Evolutionary conservation across 2,797 vertebrate genomes (phyloP), one percentile per base, ranked within the genome.

Genomic region (Pagetopsis macropterus): DNA sequence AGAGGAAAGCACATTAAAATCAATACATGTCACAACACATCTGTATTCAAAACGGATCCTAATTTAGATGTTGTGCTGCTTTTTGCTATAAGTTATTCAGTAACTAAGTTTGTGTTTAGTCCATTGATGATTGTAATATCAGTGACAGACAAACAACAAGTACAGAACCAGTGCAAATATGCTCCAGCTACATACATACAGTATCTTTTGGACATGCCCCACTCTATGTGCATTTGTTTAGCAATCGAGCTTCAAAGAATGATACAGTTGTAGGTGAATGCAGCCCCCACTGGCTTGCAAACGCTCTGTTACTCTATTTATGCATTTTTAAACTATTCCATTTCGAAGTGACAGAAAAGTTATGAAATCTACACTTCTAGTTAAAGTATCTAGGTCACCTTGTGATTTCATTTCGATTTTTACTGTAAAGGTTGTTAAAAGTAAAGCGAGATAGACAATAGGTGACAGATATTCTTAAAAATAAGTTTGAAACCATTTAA

Each of bases 361-460:
- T 65, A 67, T 23, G 64, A 83, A 66, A 72, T 40, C 21, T 16
- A 63, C 45, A 21, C 52, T 17, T 1, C 0, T n/a, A 15, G 1
- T 1, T 31, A 21, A 41, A 65, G 37, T 78, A 74, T 84, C 65
- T 75, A 61, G 74, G 76, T 81, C 83, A 80, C 80, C 70, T 84
- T 83, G 65, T 57, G 41, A 72, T 64, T 49, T 70, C 73, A 68
- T 67, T 52, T 84, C 70, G 46, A 37, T 37, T 9, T 37, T 9
- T 7, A 9, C 33, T 76, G 65, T 72, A 50, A 65, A 72, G 65
- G 72, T 57, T 81, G 64, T 83, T 45, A 76, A 52, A 63, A 66
- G 65, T 40, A 86, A 87, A 76, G 65, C 14, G 55, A 83, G 31
- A 37, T 27, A 70, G 49, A 46, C 49, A 56, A 14, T 75, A 65